Percentiles rank a stretch among this genome's conserved stretches.
phyloP scores from a whole-genome alignment of 2,113 vertebrate genomes.

The Oncorhynchus masou region DNA sequence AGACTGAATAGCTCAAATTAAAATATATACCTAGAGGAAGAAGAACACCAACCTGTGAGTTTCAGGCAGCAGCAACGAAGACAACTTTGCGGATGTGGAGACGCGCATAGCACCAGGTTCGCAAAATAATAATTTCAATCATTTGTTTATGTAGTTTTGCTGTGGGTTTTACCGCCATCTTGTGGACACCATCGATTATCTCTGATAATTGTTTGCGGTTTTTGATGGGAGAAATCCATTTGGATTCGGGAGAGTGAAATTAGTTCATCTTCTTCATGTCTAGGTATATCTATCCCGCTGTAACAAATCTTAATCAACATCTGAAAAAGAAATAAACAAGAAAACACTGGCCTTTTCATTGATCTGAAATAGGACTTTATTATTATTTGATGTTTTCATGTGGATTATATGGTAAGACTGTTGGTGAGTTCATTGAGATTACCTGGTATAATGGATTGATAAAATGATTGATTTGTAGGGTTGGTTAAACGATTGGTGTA shows the following conservation, averaged over 20 bases:
- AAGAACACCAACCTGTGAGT: constrained; percentile 53
- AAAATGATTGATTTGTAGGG: neutral
- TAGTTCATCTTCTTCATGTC: too few relatives aligned
- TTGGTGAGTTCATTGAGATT: neutral
- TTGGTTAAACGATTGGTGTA: constrained; percentile 10
- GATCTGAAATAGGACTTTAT: constrained; percentile 4
- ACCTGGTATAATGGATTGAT: neutral
- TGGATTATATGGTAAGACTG: neutral
- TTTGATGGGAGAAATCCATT: too few relatives aligned
- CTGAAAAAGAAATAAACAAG: neutral
- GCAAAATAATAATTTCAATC: too few relatives aligned
- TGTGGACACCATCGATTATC: constrained; percentile 17
- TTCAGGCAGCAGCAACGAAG: constrained; percentile 11
- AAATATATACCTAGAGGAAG: constrained; percentile 12
- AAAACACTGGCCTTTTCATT: neutral
- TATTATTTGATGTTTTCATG: neutral
- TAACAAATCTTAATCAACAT: too few relatives aligned
- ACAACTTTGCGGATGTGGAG: constrained; percentile 18
- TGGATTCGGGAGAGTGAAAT: too few relatives aligned
- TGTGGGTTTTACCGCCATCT: constrained; percentile 48
- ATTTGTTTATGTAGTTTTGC: neutral
- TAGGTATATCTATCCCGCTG: too few relatives aligned
- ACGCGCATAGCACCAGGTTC: too few relatives aligned
- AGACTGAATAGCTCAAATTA: neutral
- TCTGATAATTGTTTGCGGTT: neutral